Evolutionary conservation across 2,888 invertebrate species (phyloP).

Genomic region (Drosophila formosana): DNA sequence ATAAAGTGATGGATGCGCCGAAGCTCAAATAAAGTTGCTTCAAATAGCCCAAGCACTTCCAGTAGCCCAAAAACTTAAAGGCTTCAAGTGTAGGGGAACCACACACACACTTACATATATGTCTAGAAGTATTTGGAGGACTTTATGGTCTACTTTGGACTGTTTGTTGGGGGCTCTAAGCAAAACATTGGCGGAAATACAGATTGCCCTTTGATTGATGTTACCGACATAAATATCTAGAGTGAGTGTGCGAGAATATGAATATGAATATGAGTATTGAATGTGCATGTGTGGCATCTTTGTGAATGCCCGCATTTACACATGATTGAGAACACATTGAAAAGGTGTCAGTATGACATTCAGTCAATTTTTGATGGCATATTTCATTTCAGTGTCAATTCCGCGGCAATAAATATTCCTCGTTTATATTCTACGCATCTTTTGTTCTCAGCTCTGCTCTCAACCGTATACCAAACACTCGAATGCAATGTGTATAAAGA

Average conservation of each 20-base stretch:
- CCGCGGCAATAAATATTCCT: constrained; percentile 69
- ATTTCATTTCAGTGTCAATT: constrained; percentile 73
- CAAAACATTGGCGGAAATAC: constrained; percentile 47
- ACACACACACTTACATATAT: constrained; percentile 13
- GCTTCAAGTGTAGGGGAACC: constrained; percentile 14
- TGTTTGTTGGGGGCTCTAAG: constrained; percentile 48
- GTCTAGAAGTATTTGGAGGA: constrained; percentile 8
- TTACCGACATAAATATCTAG: constrained; percentile 54
- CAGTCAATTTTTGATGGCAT: constrained; percentile 76
- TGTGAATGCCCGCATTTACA: constrained; percentile 57
- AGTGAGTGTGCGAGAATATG: not conserved
- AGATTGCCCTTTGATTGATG: constrained; percentile 72
- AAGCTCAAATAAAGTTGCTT: constrained; percentile 48
- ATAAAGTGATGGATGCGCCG: constrained; percentile 71
- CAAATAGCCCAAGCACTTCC: constrained; percentile 25
- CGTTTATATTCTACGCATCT: constrained; percentile 37
- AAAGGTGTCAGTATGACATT: constrained; percentile 68
- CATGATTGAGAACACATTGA: constrained; percentile 70
- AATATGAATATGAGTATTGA: constrained; percentile 7
- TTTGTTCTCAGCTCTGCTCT: constrained; percentile 16
- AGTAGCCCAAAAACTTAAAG: constrained; percentile 36
- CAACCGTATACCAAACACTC: not conserved
- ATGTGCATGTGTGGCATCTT: constrained; percentile 21
- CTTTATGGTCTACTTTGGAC: constrained; percentile 42
- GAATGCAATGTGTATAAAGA: constrained; percentile 30